Evolutionary conservation across 2,113 vertebrate genomes (phyloP), one percentile per base, ranked within the genome.

Genomic region (Noturus placidus): DNA sequence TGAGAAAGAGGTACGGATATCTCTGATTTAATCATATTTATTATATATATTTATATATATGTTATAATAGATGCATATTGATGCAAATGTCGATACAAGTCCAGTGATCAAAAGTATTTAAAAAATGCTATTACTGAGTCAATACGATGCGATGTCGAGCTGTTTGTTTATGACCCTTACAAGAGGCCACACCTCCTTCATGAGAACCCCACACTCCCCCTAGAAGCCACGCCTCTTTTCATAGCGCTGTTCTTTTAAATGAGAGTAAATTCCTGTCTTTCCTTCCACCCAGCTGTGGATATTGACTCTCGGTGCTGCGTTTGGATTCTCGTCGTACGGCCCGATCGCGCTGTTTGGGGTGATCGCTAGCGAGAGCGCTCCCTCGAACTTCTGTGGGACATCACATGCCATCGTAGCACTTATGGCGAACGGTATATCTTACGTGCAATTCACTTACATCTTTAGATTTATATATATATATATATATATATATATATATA

Each of bases 371-470:
- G 98, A 99, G 92, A 95, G 97, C 0, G 98, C 98, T 33, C 98
- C 98, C 1, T 95, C 97, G 72, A 98, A 99, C 91, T 96, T 96
- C 87, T 99, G 98, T 3, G 98, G 98, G 76, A 99, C 97, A 0
- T 99, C 98, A 59, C 98, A 99, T 0, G 98, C 98, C 35, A 96
- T 99, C 0, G 98, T 99, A 67, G 98, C 97, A 15, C 95, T 99
- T 59, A 98, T 99, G 97, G 98, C 98, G 61, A 99, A 99, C 0
- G 96, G 98, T 99, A 92, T 95, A 96, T 91, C 69, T 20, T 38
- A 5, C 59, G 11, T 59, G n/a, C 42, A 6, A 10, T 4, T 52
- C 46, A 52, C 74, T 1, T 5, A 27, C 22, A 22, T 3, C 15
- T 72, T 35, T 22, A 20, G 70, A 74, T n/a, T n/a, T n/a, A n/a